Evolutionary conservation across 1,140 invertebrate species (phyloP), one percentile per base, ranked within the genome.

Genomic region (Samia ricini): DNA sequence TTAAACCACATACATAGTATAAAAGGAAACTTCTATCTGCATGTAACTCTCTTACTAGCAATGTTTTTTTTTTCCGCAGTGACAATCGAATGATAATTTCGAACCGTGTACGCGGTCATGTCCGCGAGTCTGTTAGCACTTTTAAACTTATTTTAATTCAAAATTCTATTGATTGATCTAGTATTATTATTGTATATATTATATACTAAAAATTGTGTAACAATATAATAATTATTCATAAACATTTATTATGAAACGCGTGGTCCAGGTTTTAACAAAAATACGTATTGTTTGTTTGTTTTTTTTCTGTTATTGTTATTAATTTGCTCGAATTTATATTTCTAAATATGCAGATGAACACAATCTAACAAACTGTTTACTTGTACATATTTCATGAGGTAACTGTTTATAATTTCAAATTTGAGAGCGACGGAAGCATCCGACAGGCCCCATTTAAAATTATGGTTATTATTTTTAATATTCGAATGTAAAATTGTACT

Each of bases 381-480:
- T 42, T 42, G 33, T 42, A 42, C 33, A 42, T 42, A 42, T 42
- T 42, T 42, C 33, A 42, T 42, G 33, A 42, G 33, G 10, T 42
- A 3, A 12, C 33, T 42, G 33, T 42, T 42, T 42, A 42, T 42
- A 42, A 42, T 42, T 42, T 42, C 33, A 42, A 42, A 42, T 42
- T 15, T 15, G 33, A 42, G 33, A 15, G 4, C 33, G 33, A 42
- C 33, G 33, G 8, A 42, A 42, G 10, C 33, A 15, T 42, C 33
- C 33, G 33, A 10, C 15, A 42, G 12, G 33, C 33, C 4, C n/a
- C 33, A 42, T 42, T 42, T 42, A 42, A 15, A 42, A 42, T 42
- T 42, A 42, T 42, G 33, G 33, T 42, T 42, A 42, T 42, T 42
- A 42, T 42, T 42, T 42, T 42, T 42, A 42, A 42, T 42, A 42